Evolutionary conservation across 2,888 invertebrate species (phyloP), one percentile per base, ranked within the genome.

Genomic region (Rhagophthalmus giganteus): DNA sequence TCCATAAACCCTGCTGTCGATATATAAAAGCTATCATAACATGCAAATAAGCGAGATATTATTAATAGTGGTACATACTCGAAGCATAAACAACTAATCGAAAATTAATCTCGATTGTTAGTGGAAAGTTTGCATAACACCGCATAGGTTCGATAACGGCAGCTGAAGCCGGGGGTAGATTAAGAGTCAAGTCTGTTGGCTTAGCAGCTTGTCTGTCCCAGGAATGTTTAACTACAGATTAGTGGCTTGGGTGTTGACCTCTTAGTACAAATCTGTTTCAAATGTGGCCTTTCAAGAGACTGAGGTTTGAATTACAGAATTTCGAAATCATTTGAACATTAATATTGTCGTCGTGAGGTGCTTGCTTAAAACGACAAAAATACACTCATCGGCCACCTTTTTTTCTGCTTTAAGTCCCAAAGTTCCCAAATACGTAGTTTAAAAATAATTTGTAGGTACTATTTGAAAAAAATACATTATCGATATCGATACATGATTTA

Each of bases 151-250:
- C 60, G 55, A 54, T 54, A 54, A 49, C 54, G 31, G 38, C 35
- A 58, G 57, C 56, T 44, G 55, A 64, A 58, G 61, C 63, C 53
- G 42, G 59, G 63, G 60, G 58, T 56, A 65, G 66, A 65, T 66
- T 66, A 65, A 59, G 61, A 64, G 54, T 58, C 61, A 62, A 65
- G 62, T 65, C 59, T 65, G 65, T 65, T 66, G 57, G 66, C 64
- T 66, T 66, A 65, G 61, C 65, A 64, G 66, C 65, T 66, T 63
- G 66, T 65, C 65, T 63, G 57, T 59, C 62, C 58, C 58, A 59
- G 58, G 60, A 59, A 62, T 64, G 64, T 65, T 66, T 65, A 63
- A 63, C 59, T 59, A 59, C 48, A 61, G 66, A 64, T 65, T 65
- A 65, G 64, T 60, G 60, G 54, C 55, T 44, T 54, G 54, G 58